These are phyloP conservation scores for Liopterus haemorrhoidalis DNA, from an alignment of 2,888 invertebrate genomes.

Conservation along the genomic window DNA sequence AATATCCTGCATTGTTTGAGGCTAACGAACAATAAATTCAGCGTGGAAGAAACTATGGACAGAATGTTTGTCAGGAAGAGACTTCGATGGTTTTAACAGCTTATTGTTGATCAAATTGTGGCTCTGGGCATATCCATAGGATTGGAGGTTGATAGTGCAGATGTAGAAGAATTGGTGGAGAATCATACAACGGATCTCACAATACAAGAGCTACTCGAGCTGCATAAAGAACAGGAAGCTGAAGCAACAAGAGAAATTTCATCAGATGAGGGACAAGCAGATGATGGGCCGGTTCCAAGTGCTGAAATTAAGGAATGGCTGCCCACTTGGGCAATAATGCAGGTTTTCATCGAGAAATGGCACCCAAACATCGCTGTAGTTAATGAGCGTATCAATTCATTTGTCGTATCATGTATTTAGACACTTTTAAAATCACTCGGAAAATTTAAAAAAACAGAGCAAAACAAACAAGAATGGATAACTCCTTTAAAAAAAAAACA, in stretches of 20 bases:
- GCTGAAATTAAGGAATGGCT: conserved; percentile 8
- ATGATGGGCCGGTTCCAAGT: conserved; percentile 7
- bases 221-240: conserved; percentile 3
- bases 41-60: neutral
- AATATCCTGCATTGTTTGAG: too few species aligned
- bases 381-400: too few species aligned
- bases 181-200: conserved; percentile 1
- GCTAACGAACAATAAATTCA: too few species aligned
- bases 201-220: conserved; percentile 7
- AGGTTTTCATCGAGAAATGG: conserved; percentile 7
- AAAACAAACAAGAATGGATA: too few species aligned
- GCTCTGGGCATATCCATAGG: neutral
- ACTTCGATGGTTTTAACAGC: neutral
- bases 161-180: neutral
- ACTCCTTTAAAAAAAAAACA: too few species aligned
- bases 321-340: conserved; percentile 7
- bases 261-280: conserved; percentile 1
- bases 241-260: conserved; percentile 4
- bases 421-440: too few species aligned
- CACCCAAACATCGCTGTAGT: too few species aligned
- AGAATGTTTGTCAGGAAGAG: neutral
- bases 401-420: too few species aligned
- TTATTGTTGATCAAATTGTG: neutral
- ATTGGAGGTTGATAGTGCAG: neutral
- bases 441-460: too few species aligned